Conservation (phyloP, 2,888 invertebrate species). For the Orthosia incerta region DNA sequence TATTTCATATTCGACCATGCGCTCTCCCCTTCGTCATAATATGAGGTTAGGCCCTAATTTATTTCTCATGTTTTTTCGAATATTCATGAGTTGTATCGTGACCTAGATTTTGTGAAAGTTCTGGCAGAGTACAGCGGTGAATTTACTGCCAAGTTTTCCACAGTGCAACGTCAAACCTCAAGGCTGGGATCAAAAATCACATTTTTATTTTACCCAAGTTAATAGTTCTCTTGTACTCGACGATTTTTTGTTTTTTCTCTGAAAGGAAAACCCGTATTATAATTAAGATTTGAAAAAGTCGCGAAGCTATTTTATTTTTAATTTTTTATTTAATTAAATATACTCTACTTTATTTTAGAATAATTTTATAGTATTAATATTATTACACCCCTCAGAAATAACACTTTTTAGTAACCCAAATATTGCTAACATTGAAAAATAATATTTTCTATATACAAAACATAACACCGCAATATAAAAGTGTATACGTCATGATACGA, state of each 20-base stretch:
- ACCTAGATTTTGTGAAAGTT: slow-evolving; percentile 77
- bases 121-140: slow-evolving; percentile 66
- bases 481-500: slow-evolving; percentile 65
- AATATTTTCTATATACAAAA: slow-evolving; percentile 43
- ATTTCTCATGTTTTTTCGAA: slow-evolving; percentile 63
- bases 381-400: background rate
- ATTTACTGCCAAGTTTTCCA: slow-evolving; percentile 73
- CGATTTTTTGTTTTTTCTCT: background rate
- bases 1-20: slow-evolving; percentile 65
- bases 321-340: no score
- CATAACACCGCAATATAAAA: slow-evolving; percentile 50
- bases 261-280: background rate
- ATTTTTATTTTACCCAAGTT: slow-evolving; percentile 63
- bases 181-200: slow-evolving; percentile 66
- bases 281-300: background rate
- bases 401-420: background rate
- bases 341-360: background rate
- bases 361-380: background rate
- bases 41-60: slow-evolving; percentile 53
- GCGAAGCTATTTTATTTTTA: background rate
- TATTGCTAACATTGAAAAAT: slow-evolving; percentile 25
- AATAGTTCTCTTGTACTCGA: slow-evolving; percentile 49
- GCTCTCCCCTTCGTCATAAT: slow-evolving; percentile 51
- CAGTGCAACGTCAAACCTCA: slow-evolving; percentile 73
- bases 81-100: slow-evolving; percentile 70